Base-by-base conservation (phyloP, 2,113 vertebrate species). In the Muscicapa adusta region DNA sequence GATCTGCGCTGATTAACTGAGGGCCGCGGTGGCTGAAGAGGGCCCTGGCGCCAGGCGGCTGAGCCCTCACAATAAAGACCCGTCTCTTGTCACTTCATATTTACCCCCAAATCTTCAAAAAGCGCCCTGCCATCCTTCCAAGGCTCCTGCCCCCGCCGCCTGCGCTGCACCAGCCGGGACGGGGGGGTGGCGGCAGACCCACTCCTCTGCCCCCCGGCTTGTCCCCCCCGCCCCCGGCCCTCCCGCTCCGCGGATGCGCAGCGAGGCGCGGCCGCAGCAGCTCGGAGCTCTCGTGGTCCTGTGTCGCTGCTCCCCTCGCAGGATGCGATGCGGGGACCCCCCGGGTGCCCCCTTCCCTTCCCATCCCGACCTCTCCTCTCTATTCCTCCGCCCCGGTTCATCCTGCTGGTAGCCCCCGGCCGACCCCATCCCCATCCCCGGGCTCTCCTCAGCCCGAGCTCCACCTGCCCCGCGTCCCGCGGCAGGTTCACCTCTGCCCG, bases 41-140 rank as follows among this genome's bases (percentile, higher is more conserved):
- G 97, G 96, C 96, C 98, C 96, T 98, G 99, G 99, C 98, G 98
- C 98, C 99, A 98, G 98, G 97, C 98, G 97, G 98, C 98, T 97
- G 98, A 98, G 98, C 98, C 96, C 96, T 97, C 97, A 97, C 98
- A 98, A 98, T 97, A 98, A 98, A 98, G 98, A 98, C 98, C 98
- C 98, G 98, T 98, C 98, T 98, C 98, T 98, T 98, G 98, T 99
- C 98, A 99, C 98, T 99, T 99, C 97, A 95, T 97, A 99, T 99
- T 98, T 98, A 97, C 95, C 98, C 96, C 97, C 96, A 97, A 98
- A 98, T 98, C 94, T 93, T 94, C 96, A 96, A 97, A 97, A 98
- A 97, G 97, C 76, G 94, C 96, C 93, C 96, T 91, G 92, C 96
- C 79, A 94, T 76, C 92, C 94, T 95, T 94, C 63, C 91, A 79